Evolutionary conservation across 2,797 vertebrate genomes (phyloP).

Genomic region (Rhadinocentrus ornatus): DNA sequence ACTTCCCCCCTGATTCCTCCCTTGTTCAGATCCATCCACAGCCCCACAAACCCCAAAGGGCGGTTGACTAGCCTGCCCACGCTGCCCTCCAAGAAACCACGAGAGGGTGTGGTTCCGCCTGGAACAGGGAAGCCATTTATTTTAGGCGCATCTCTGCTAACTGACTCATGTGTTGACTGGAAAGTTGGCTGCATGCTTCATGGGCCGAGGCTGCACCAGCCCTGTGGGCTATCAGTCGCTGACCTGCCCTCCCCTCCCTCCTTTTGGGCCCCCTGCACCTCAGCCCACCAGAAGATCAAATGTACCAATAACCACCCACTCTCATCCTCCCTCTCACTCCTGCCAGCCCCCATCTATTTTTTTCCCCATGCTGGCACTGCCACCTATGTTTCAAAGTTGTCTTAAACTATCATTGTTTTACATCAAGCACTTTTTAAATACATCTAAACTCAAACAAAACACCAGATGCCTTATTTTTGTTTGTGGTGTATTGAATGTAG

Average conservation of each 20-base stretch:
- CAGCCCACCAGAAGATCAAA: conserved; percentile 59
- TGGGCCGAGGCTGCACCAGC: conserved; percentile 82
- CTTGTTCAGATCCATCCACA: conserved; percentile 65
- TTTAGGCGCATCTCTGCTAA: conserved; percentile 92
- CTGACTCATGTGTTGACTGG: conserved; percentile 97
- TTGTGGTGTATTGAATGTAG: conserved; percentile 14
- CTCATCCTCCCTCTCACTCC: conserved; percentile 71
- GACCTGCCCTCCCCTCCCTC: conserved; percentile 67
- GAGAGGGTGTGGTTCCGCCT: conserved; percentile 91
- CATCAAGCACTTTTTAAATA: background rate
- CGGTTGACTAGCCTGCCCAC: conserved; percentile 81
- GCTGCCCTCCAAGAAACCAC: conserved; percentile 89
- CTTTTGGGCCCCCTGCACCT: conserved; percentile 51
- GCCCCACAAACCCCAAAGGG: conserved; percentile 81
- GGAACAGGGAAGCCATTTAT: conserved; percentile 98
- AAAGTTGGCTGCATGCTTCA: conserved; percentile 89
- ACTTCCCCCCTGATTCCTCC: conserved; percentile 63
- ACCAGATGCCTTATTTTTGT: conserved; percentile 9
- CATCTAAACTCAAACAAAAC: conserved; percentile 8
- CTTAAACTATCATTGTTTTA: conserved; percentile 85
- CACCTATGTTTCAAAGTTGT: conserved; percentile 66
- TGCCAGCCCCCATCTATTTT: conserved; percentile 66
- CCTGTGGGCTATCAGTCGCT: conserved; percentile 86
- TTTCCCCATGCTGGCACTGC: conserved; percentile 45
- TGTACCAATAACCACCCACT: conserved; percentile 66